These are phyloP conservation scores for Rhinophrynus dorsalis DNA, from an alignment of 2,797 vertebrate genomes.

Conservation along the genomic window DNA sequence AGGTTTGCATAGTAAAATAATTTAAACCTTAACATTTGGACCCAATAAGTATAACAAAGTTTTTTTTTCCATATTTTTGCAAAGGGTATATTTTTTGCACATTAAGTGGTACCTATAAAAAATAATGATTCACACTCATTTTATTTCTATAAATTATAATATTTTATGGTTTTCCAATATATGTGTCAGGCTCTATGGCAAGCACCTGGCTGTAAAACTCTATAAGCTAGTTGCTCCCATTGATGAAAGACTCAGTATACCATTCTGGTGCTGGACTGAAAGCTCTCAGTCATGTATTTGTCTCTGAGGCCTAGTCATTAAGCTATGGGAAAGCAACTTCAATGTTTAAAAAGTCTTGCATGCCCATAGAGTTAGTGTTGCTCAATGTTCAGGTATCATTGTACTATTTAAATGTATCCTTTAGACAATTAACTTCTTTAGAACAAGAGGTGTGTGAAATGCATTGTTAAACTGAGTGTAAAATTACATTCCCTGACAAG, in stretches of 20 bases:
- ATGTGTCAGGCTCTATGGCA: constrained; percentile 74
- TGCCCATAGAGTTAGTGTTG: too few species aligned
- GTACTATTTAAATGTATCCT: too few species aligned
- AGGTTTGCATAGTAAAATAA: constrained; percentile 81
- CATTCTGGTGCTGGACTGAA: neutral
- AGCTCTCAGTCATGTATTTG: constrained; percentile 1
- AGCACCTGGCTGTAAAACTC: constrained; percentile 75
- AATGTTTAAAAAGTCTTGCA: too few species aligned
- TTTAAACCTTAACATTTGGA: constrained; percentile 83
- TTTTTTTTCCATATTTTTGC: constrained; percentile 75
- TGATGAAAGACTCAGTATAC: constrained; percentile 44
- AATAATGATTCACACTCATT: constrained; percentile 79
- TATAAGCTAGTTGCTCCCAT: constrained; percentile 65
- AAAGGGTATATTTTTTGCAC: constrained; percentile 76
- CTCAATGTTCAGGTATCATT: too few species aligned
- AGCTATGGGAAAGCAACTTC: neutral
- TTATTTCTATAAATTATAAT: constrained; percentile 80
- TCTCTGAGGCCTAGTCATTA: neutral
- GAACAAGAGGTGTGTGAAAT: too few species aligned
- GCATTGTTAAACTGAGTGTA: too few species aligned
- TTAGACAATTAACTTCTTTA: too few species aligned
- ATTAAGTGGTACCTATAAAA: constrained; percentile 82
- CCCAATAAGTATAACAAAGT: constrained; percentile 75
- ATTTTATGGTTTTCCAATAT: constrained; percentile 76
- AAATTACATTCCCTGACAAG: too few species aligned